A percentile compares a stretch with the other conserved stretches of the same genome.
phyloP scores from a whole-genome alignment of 2,797 vertebrate genomes.

The Poecilia velifera region DNA sequence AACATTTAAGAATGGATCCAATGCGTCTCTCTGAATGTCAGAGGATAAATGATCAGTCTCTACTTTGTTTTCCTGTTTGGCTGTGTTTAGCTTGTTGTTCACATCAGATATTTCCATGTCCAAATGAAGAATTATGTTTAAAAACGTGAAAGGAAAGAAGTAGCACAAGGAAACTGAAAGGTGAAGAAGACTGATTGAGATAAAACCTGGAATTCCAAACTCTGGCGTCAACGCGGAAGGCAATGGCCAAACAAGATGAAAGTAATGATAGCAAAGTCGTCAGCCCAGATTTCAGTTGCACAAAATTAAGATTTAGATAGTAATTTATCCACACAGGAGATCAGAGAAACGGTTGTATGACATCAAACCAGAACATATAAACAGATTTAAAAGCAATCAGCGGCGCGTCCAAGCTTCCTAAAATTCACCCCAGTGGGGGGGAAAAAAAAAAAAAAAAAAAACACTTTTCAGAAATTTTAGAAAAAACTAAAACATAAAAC shows the following conservation, averaged over 20 bases:
- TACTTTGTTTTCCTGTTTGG: not conserved
- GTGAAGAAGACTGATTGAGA: not conserved
- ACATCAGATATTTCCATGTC: not conserved
- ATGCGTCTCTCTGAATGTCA: constrained; percentile 21
- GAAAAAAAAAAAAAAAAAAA: no score
- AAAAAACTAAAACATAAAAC: not conserved
- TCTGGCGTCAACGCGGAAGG: not conserved
- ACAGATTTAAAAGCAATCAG: not conserved
- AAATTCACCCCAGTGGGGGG: not conserved
- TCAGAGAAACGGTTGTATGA: not conserved
- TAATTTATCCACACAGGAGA: not conserved
- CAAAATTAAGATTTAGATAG: not conserved
- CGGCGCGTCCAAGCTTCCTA: not conserved
- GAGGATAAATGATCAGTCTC: constrained; percentile 11
- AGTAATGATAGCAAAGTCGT: not conserved
- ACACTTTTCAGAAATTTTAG: not conserved
- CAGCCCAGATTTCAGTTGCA: not conserved
- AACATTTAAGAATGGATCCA: constrained; percentile 50
- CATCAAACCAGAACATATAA: not conserved
- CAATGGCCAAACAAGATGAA: not conserved
- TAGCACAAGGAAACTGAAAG: not conserved
- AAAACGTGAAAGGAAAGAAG: not conserved
- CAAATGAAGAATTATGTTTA: not conserved
- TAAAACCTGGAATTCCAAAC: not conserved
- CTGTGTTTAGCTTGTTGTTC: not conserved